Base-by-base conservation (phyloP, 2,888 invertebrate species). In the Cyrtodaria siliqua region DNA sequence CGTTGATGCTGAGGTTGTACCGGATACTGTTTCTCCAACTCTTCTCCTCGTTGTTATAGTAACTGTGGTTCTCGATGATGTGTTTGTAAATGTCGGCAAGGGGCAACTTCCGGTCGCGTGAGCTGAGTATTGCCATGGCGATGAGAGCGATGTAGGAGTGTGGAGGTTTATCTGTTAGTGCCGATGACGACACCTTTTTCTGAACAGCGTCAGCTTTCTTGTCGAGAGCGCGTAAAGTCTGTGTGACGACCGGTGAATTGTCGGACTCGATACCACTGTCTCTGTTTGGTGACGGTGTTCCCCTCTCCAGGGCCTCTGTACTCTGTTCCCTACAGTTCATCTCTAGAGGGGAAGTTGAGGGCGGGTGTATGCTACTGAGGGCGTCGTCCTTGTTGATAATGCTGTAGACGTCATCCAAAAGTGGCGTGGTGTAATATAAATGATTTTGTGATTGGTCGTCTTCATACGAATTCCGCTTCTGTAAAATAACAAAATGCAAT, bases 101-200 rank as follows among this genome's bases (percentile, higher is more conserved):
- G n/a, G n/a, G n/a, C n/a, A n/a, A n/a, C 77, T 88, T 89, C 71
- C 85, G 86, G 53, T 89, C 89, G 18, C 84, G 78, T 14, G 84
- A 76, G 60, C 85, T 86, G 23, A 92, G 81, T 42, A 92, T 92
- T 6, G 91, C 91, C 88, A 85, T 90, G 12, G 91, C 90, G 49
- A 92, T 92, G 33, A 92, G 82, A 16, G 90, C 91, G 38, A 92
- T 91, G 82, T 92, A 91, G 4, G 91, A 90, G 49, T 90, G 89
- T 1, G 85, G 67, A 0, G 91, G 91, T 62, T 91, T 91, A 4
- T 81, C 83, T 2, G 49, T 50, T n/a, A 47, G 18, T 2, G 23
- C 26, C 23, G 3, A 50, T 24, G 40, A 52, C 9, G 24, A 69
- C n/a, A n/a, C n/a, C 59, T 38, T 69, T 3, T 55, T 20, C 3